Percentiles rank a stretch among this genome's conserved stretches.
Evolutionary conservation across 2,113 vertebrate genomes (phyloP).

Genomic region (Crotalus tigris): DNA sequence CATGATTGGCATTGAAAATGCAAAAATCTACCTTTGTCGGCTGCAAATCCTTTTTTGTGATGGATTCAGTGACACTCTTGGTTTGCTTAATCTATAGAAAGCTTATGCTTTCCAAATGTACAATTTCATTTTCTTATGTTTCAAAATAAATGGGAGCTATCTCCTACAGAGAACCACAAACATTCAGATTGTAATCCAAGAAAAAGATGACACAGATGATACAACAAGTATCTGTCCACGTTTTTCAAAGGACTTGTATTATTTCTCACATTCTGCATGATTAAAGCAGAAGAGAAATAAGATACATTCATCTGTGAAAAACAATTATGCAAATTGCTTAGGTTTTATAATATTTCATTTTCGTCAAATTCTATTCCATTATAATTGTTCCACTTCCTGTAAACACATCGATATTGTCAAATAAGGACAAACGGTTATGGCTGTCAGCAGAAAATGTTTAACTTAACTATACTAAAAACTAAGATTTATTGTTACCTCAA

Average conservation of each 20-base stretch:
- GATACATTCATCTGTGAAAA: not conserved
- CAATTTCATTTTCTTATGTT: not conserved
- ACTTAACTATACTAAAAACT: not conserved
- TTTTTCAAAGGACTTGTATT: not conserved
- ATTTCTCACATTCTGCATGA: not conserved
- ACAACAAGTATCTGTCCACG: not conserved
- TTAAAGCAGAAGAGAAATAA: not conserved
- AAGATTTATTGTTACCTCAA: not conserved
- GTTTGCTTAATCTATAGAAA: not conserved
- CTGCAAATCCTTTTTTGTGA: not conserved
- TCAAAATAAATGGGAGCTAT: not conserved
- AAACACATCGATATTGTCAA: not conserved
- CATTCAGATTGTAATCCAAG: not conserved
- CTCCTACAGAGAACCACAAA: not conserved
- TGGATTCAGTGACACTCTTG: not conserved
- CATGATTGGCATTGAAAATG: not conserved
- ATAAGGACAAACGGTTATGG: not conserved
- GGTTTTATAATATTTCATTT: not conserved
- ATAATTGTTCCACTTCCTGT: not conserved
- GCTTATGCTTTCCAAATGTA: not conserved
- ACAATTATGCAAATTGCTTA: not conserved
- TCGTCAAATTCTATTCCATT: not conserved
- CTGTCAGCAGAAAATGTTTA: conserved; percentile 6
- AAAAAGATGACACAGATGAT: not conserved
- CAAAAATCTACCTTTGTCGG: not conserved